phyloP scores from a whole-genome alignment of 2,797 vertebrate genomes.

The Neoniphon sammara region DNA sequence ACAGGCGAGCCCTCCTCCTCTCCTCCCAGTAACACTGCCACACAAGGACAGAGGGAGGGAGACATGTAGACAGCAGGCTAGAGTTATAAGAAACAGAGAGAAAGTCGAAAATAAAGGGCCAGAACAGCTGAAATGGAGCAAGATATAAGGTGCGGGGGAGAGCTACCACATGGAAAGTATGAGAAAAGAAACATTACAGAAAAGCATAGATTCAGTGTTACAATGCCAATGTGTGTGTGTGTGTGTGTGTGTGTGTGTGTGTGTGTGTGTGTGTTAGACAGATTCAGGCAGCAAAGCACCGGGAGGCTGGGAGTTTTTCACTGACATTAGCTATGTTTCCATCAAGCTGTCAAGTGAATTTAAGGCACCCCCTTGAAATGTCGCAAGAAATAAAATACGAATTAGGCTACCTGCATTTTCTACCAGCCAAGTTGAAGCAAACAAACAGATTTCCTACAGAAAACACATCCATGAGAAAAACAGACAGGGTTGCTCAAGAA shows the following conservation, averaged over 20 bases:
- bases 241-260: constrained; percentile 8
- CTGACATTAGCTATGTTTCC: constrained; percentile 32
- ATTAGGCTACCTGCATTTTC: constrained; percentile 18
- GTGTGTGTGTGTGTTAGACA: neutral
- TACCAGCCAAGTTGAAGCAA: constrained; percentile 31
- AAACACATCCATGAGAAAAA: neutral
- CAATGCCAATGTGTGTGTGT: neutral
- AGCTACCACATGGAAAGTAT: neutral
- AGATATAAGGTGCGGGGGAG: too few species aligned
- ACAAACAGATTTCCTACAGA: constrained; percentile 19
- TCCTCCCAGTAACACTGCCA: constrained; percentile 2
- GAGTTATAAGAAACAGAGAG: neutral
- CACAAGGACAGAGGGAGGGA: neutral
- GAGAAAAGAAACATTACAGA: constrained; percentile 8
- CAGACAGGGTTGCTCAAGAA: neutral
- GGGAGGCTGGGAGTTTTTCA: constrained; percentile 35
- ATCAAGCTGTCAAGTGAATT: constrained; percentile 36
- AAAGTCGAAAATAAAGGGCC: neutral
- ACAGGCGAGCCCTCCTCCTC: neutral
- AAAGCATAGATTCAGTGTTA: neutral
- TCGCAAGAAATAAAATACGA: constrained; percentile 51
- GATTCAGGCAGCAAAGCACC: constrained; percentile 25
- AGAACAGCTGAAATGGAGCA: neutral
- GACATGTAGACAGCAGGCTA: neutral
- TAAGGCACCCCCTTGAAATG: constrained; percentile 46